Base-by-base conservation (phyloP, 2,113 vertebrate genomes). In the Mystacornis crossleyi region DNA sequence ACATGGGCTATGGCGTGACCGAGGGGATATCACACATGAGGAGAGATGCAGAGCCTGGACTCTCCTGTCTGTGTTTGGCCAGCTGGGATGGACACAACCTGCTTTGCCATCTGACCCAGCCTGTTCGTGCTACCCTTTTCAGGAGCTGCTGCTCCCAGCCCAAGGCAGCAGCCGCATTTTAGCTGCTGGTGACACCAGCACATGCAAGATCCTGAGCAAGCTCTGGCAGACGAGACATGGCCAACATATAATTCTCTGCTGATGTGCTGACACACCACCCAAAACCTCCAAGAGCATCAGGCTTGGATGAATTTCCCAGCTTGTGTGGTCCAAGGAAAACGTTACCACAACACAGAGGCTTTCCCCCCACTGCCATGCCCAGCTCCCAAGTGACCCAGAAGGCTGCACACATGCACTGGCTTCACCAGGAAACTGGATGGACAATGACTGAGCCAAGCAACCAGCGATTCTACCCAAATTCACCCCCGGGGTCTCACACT, bases 1-100 rank as follows among this genome's bases (percentile, higher is more conserved):
- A 26, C 21, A 21, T 4, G 40, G 43, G 34, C 29, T 25, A 7
- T 0, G 5, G 29, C 0, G 0, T 9, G 31, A 42, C 65, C 71
- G 51, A 78, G 79, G n/a, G 14, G 43, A 24, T 34, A 19, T 2
- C 6, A 7, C 14, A 0, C n/a, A 38, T 1, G 28, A 40, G 8
- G n/a, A 53, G 31, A 28, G 29, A 55, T 31, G 21, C 58, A n/a
- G 21, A 78, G 50, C 51, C 28, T 70, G 51, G n/a, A 21, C 25
- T 40, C 21, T 10, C 12, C 58, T 24, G n/a, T 1, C 58, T 55
- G 45, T 1, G 2, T 64, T 28, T 36, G 18, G 8, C 18, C 8
- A 8, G 20, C 43, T 74, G 73, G 55, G 55, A 70, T 20, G 34
- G 65, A 7, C 85, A 53, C 14, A 18, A 2, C 34, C 24, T 38